Evolutionary conservation across 2,797 vertebrate genomes (phyloP), one percentile per base, ranked within the genome.

Genomic region (Orestias chungarensis): DNA sequence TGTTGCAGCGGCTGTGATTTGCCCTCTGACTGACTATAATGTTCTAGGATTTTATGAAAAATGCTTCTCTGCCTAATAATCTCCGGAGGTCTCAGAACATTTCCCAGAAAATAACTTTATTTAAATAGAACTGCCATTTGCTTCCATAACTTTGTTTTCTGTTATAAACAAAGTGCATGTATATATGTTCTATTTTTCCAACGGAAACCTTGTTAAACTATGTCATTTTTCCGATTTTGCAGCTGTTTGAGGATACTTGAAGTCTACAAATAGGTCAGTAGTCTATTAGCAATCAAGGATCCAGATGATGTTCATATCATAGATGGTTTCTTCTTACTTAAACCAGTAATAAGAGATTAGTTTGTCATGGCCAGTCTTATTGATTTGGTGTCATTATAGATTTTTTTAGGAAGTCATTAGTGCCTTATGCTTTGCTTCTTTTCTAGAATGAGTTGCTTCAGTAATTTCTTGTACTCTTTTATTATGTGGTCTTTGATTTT

Each of bases 391-490:
- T 15, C 15, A 31, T 55, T 33, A 10, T 17, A 33, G 31, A 18
- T 3, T 33, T 33, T 33, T 33, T 57, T 2, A 20, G 25, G 54
- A 55, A 57, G 17, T 57, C 31, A 9, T 57, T 29, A 33, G 55
- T 8, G 17, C 55, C 55, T 57, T 27, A 33, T 33, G 55, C 55
- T 33, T 31, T 33, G 25, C 47, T 49, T 23, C 49, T 52, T 61
- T n/a, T 61, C 57, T 61, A 25, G 35, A 62, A 62, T n/a, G 20
- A n/a, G 23, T 40, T 61, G 57, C 40, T 57, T 57, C 7, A 57
- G 18, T 15, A 57, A 18, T 38, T 40, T 40, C 35, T 25, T 40
- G 35, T 35, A 40, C 1, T 62, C 59, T 62, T 40, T n/a, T 35
- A 62, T 2, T 11, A 40, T 62, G 59, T 62, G 35, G 11, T 35